Evolutionary conservation across 2,797 vertebrate genomes (phyloP).

Genomic region (Labeo calbasu): DNA sequence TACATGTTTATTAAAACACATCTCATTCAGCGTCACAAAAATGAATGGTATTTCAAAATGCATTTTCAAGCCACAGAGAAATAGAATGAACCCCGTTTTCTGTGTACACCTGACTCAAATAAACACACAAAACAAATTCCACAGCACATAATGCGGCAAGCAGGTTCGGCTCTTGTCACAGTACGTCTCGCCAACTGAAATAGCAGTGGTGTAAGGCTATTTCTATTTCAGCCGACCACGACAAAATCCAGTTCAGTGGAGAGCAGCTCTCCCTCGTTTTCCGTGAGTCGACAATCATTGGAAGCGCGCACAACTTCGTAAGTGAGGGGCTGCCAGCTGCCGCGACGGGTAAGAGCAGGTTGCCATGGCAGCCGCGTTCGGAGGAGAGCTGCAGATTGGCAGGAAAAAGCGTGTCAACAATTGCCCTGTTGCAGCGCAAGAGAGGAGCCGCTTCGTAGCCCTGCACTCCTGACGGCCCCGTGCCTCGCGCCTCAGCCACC

Average conservation of each 20-base stretch:
- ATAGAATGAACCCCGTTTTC: not conserved
- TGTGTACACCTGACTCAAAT: not conserved
- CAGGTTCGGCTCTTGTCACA: conserved; percentile 21
- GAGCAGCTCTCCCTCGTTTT: conserved; percentile 70
- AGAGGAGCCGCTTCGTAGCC: conserved; percentile 87
- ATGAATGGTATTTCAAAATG: not conserved
- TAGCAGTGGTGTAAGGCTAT: conserved; percentile 45
- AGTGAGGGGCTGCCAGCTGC: conserved; percentile 91
- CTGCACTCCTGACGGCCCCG: conserved; percentile 87
- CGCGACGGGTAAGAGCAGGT: conserved; percentile 90
- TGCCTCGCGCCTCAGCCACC: conserved; percentile 89
- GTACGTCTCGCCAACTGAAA: conserved; percentile 43
- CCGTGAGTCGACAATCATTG: conserved; percentile 89
- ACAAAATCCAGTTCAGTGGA: conserved; percentile 49
- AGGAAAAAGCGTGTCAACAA: conserved; percentile 94
- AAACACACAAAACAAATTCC: not conserved
- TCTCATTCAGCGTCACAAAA: not conserved
- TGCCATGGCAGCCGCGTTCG: conserved; percentile 92
- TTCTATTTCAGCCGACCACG: conserved; percentile 42
- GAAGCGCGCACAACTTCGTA: conserved; percentile 86
- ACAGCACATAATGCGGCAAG: not conserved
- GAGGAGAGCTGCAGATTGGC: conserved; percentile 91
- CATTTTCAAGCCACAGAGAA: not conserved
- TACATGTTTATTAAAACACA: not conserved
- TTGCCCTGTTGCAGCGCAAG: conserved; percentile 91